Conservation (phyloP, 2,888 invertebrate genomes). For the Bibio marci region DNA sequence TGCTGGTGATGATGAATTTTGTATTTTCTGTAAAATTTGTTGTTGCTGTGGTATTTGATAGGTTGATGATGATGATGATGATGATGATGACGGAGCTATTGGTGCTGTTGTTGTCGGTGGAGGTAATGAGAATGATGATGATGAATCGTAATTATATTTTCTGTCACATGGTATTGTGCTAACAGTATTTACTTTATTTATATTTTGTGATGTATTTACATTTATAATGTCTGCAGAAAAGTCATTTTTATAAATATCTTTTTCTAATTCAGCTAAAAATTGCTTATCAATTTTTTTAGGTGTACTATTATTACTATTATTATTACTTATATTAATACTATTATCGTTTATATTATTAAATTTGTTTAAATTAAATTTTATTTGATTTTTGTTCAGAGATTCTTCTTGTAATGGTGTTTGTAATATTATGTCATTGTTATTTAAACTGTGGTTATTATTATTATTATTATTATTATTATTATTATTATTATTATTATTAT, state of each 20-base stretch:
- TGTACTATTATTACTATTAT: conserved; percentile 5
- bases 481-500: too few species aligned
- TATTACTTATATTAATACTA: too few species aligned
- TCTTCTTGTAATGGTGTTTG: too few species aligned
- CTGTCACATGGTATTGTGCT: conserved; percentile 4
- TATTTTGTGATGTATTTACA: conserved; percentile 22
- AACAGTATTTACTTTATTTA: conserved; percentile 13
- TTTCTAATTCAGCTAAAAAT: conserved; percentile 47
- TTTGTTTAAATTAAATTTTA: too few species aligned
- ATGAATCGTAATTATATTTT: background rate
- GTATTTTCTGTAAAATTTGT: background rate
- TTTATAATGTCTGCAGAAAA: conserved; percentile 21
- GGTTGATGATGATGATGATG: conserved; percentile 1
- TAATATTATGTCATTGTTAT: too few species aligned
- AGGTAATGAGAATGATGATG: background rate
- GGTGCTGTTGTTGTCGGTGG: background rate
- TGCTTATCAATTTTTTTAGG: conserved; percentile 35
- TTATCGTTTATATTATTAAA: conserved; percentile 7
- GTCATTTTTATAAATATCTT: conserved; percentile 31
- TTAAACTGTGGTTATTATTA: too few species aligned
- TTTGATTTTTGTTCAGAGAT: too few species aligned
- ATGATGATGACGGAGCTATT: conserved; percentile 1
- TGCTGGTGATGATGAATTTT: background rate
- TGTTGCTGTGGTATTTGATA: conserved; percentile 7
- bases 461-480: too few species aligned